A percentile compares a stretch with the other conserved stretches of the same genome.
Conservation (phyloP, 92 coral and sea anemone species). For the Parazoanthus darwini region DNA sequence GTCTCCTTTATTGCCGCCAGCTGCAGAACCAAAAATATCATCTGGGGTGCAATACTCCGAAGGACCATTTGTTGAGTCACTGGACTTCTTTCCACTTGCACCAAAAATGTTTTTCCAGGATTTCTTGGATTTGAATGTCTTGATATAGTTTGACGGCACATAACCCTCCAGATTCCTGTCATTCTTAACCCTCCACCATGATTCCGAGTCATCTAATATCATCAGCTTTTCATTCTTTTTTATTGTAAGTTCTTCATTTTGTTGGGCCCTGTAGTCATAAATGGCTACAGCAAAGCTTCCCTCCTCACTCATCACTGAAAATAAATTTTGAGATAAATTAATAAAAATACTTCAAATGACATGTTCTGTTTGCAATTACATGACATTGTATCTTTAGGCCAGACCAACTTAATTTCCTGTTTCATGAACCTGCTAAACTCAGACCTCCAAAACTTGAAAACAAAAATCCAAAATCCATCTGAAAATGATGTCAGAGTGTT, state of each 20-base stretch:
- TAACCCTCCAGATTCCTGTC: constrained; percentile 79
- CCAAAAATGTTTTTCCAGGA: constrained; percentile 66
- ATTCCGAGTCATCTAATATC: constrained; percentile 83
- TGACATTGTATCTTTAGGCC: too few species aligned
- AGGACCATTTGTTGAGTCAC: constrained; percentile 60
- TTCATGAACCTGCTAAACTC: too few species aligned
- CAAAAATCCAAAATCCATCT: too few species aligned
- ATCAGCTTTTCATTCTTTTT: constrained; percentile 87
- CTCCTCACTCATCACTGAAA: constrained; percentile 79
- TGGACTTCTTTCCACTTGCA: constrained; percentile 65
- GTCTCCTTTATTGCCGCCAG: constrained; percentile 38
- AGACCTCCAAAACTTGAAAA: too few species aligned
- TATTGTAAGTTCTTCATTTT: constrained; percentile 84
- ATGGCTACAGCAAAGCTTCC: constrained; percentile 75
- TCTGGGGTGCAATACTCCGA: constrained; percentile 90
- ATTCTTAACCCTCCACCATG: constrained; percentile 98
- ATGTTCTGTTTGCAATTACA: too few species aligned
- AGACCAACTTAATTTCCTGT: too few species aligned
- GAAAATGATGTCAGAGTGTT: too few species aligned
- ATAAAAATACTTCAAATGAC: too few species aligned
- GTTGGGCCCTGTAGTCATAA: constrained; percentile 91
- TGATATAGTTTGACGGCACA: constrained; percentile 97
- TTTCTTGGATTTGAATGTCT: constrained; percentile 54
- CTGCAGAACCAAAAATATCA: constrained; percentile 58
- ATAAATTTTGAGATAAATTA: not conserved